Base-by-base conservation (phyloP, 2,888 invertebrate genomes). In the Erpobdella octoculata region DNA sequence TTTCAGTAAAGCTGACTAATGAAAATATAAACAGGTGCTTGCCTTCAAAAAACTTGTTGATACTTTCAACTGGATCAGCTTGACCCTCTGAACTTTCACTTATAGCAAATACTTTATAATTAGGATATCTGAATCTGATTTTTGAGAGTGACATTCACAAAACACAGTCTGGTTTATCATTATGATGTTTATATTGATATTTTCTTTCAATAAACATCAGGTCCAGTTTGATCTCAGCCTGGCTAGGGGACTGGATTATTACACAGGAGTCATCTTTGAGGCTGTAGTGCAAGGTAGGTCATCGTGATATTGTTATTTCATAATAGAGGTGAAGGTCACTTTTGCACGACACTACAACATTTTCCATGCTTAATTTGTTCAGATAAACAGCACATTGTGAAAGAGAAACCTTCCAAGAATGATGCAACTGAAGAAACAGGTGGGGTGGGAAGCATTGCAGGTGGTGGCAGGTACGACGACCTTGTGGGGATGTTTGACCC, bases 241-340 rank as follows among this genome's bases (percentile, higher is more conserved):
- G 74, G 99, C 98, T 0, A 87, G 98, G 83, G 99, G 99, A 0
- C 86, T 99, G 71, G 99, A 99, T 85, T 99, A 99, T 83, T 99
- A 99, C 80, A 99, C 98, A 0, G 99, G 98, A 46, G 89, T 96
- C 73, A 99, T 99, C 80, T 99, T 92, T 84, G 99, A 99, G 87
- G 97, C 94, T 73, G 88, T 96, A 71, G 86, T 98, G 38, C 78
- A 78, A 78, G 80, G 81, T 81, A n/a, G n/a, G n/a, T n/a, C n/a
- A n/a, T 53, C 8, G 6, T 53, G 28, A 53, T 25, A 25, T 9
- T 3, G 21, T 53, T 6, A 28, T n/a, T 25, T 46, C 18, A 5
- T 46, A n/a, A 18, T 3, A 46, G 18, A n/a, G 5, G 18, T 12
- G 9, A 41, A 41, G 9, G 9, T 41, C 41, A 12, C 9, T 12